Conservation (phyloP, 2,113 vertebrate genomes). For the Lagopus leucura region DNA sequence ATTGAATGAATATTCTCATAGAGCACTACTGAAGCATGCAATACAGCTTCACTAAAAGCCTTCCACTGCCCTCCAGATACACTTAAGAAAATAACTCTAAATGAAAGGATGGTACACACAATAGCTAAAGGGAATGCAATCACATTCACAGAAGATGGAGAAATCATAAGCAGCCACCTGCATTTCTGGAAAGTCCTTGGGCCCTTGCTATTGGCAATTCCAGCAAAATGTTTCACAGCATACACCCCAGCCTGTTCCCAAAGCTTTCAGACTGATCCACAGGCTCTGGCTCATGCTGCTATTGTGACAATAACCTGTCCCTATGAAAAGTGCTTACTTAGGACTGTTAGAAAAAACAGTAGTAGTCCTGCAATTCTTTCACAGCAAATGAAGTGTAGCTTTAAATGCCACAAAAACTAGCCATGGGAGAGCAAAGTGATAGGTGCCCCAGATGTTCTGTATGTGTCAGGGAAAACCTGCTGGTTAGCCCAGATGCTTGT, state of each 20-base stretch:
- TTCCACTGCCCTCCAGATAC: slow-evolving; percentile 56
- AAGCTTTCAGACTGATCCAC: background rate
- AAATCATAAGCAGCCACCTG: slow-evolving; percentile 49
- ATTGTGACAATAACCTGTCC: background rate
- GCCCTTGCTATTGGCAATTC: background rate
- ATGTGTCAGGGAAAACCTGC: background rate
- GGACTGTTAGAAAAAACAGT: background rate
- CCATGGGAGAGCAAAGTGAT: background rate
- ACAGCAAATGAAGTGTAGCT: background rate
- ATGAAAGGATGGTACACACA: slow-evolving; percentile 31
- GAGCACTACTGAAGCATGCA: slow-evolving; percentile 48
- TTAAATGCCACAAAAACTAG: background rate
- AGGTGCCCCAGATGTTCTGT: background rate
- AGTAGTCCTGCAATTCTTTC: background rate
- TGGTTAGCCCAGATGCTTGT: background rate
- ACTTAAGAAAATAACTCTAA: slow-evolving; percentile 61
- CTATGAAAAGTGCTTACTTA: background rate
- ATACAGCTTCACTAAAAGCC: slow-evolving; percentile 29
- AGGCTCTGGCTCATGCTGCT: background rate
- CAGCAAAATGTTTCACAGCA: background rate
- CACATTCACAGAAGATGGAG: slow-evolving; percentile 46
- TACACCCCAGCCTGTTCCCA: background rate
- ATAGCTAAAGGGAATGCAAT: slow-evolving; percentile 50
- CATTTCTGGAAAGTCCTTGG: slow-evolving; percentile 45
- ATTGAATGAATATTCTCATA: slow-evolving; percentile 48